Conservation (phyloP, 2,888 invertebrate genomes). For the Diaprepes abbreviatus region DNA sequence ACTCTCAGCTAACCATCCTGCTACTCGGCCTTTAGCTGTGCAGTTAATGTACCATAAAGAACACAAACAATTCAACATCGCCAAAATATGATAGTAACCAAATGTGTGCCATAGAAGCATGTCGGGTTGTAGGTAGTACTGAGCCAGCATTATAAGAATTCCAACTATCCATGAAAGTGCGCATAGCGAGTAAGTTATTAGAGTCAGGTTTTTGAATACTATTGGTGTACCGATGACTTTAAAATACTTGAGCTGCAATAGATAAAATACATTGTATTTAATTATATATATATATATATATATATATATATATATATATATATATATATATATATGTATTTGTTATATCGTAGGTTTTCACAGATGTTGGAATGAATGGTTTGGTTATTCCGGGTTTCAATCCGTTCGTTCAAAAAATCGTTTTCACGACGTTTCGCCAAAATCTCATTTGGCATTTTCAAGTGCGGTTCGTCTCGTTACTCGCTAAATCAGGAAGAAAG, state of each 20-base stretch:
- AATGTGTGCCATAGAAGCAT: slow-evolving; percentile 81
- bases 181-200: slow-evolving; percentile 76
- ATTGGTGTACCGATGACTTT: slow-evolving; percentile 76
- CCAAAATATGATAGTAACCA: slow-evolving; percentile 80
- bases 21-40: slow-evolving; percentile 66
- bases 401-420: too few relatives aligned
- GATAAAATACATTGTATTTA: background rate
- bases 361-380: too few relatives aligned
- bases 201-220: slow-evolving; percentile 75
- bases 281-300: too few relatives aligned
- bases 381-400: too few relatives aligned
- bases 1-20: slow-evolving; percentile 75
- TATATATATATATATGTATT: too few relatives aligned
- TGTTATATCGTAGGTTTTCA: too few relatives aligned
- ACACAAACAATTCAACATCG: slow-evolving; percentile 81
- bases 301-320: too few relatives aligned
- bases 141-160: slow-evolving; percentile 76
- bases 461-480: too few relatives aligned
- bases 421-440: too few relatives aligned
- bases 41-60: slow-evolving; percentile 74
- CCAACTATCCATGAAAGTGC: slow-evolving; percentile 77
- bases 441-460: too few relatives aligned
- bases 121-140: slow-evolving; percentile 80
- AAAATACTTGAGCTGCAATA: slow-evolving; percentile 74
- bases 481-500: too few relatives aligned